A percentile compares a stretch with the other conserved stretches of the same genome.
Evolutionary conservation across 2,888 invertebrate genomes (phyloP).

Genomic region (Cosmorhoe ocellata): DNA sequence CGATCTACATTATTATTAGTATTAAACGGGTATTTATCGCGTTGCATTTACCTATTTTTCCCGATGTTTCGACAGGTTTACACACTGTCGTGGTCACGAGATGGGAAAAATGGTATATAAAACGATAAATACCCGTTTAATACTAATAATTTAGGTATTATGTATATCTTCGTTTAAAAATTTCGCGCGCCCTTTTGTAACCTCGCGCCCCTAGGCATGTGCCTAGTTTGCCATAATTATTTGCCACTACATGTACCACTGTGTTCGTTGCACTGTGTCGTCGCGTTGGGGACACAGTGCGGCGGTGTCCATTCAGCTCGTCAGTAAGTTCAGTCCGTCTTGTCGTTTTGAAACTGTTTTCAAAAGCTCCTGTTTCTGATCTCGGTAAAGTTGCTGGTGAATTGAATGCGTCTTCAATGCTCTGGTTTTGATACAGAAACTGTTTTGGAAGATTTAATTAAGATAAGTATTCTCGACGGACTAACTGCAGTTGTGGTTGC

Average conservation of each 20-base stretch:
- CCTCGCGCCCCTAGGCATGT: too few relatives aligned
- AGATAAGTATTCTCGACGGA: constrained; percentile 1
- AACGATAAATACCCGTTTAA: too few relatives aligned
- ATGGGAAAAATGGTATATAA: too few relatives aligned
- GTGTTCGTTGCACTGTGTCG: neutral
- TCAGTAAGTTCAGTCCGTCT: constrained; percentile 17
- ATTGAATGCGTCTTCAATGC: constrained; percentile 7
- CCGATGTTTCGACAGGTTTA: too few relatives aligned
- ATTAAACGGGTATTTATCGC: too few relatives aligned
- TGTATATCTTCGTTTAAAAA: too few relatives aligned
- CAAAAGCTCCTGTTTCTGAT: constrained; percentile 9
- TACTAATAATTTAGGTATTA: too few relatives aligned
- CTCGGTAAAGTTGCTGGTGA: constrained; percentile 3
- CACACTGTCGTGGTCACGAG: too few relatives aligned
- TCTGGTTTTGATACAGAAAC: neutral
- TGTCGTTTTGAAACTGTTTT: constrained; percentile 12
- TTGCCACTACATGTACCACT: neutral
- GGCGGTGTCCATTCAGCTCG: constrained; percentile 12
- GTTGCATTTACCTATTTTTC: too few relatives aligned
- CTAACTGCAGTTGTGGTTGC: neutral
- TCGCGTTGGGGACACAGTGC: constrained; percentile 12
- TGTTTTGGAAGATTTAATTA: constrained; percentile 8
- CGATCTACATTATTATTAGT: too few relatives aligned
- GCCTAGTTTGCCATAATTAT: too few relatives aligned
- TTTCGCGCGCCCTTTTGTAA: too few relatives aligned